Base-by-base conservation (phyloP, 2,113 vertebrate genomes). In the Phaethornis superciliosus region DNA sequence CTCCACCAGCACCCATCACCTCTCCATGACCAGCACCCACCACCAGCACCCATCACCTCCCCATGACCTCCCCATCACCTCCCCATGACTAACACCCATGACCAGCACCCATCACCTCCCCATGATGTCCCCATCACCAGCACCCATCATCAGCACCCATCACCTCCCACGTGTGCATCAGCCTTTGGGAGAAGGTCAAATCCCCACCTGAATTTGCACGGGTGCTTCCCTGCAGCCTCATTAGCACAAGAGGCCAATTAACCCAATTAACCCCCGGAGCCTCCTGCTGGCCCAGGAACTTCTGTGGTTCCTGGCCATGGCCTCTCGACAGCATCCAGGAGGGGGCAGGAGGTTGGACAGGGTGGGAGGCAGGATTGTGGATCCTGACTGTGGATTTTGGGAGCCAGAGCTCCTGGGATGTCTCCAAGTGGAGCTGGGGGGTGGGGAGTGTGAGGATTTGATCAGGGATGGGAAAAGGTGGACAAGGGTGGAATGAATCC, bases 251-350 rank as follows among this genome's bases (percentile, higher is more conserved):
- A 7, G 49, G 30, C 5, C n/a, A 82, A 83, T 72, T 40, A 40
- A 72, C 71, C 85, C 35, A n/a, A 42, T 15, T 47, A 47, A 33
- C 46, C 46, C 19, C 9, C 10, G 10, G 64, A 90, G 17, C 47
- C 14, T 18, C 60, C 78, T 4, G 5, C 24, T 17, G 46, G 18
- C 35, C 77, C 74, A 17, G 32, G 35, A 51, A 84, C 54, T 4
- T 60, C 81, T 1, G 0, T 0, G 1, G 33, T 67, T 89, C 23
- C 56, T 3, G 54, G 58, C 11, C 3, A 0, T 7, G 42, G 27
- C 63, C 49, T 33, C 1, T 30, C 40, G 2, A 3, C 0, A 5
- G 62, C 27, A 7, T 1, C 12, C 0, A 3, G 64, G 76, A 17
- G 3, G 76, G 47, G n/a, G 52, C 1, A 3, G 2, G 55, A 55